phyloP scores from a whole-genome alignment of 2,888 invertebrate species.

The Luperina nickerlii region DNA sequence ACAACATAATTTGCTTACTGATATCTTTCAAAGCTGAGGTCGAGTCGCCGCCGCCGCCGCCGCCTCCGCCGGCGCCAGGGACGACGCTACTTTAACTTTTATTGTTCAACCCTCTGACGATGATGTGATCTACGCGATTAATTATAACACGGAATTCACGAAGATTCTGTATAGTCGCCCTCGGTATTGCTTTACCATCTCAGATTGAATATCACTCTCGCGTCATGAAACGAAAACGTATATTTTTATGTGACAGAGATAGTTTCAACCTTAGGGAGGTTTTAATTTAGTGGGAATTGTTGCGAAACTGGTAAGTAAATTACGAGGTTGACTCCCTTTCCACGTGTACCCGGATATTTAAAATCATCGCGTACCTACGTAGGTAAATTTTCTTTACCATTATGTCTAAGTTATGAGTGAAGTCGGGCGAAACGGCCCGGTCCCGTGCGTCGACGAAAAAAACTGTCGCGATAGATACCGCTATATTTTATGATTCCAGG shows the following conservation, averaged over 20 bases:
- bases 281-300: background rate
- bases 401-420: slow-evolving; percentile 36
- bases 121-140: slow-evolving; percentile 40
- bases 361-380: background rate
- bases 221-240: background rate
- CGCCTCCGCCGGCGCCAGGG: slow-evolving; percentile 11
- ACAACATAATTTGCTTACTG: slow-evolving; percentile 50
- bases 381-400: slow-evolving; percentile 21
- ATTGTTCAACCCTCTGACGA: slow-evolving; percentile 48
- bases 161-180: background rate
- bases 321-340: background rate
- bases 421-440: slow-evolving; percentile 8
- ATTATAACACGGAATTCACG: slow-evolving; percentile 27
- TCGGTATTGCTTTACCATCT: background rate
- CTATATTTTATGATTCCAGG: slow-evolving; percentile 50
- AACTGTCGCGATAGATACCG: slow-evolving; percentile 37
- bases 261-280: background rate
- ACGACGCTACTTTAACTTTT: slow-evolving; percentile 50
- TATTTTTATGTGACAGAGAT: background rate
- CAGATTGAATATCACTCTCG: background rate
- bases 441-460: slow-evolving; percentile 20
- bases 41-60: slow-evolving; percentile 27
- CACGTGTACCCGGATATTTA: slow-evolving; percentile 5
- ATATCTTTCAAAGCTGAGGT: slow-evolving; percentile 60
- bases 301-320: background rate